Evolutionary conservation across 2,113 vertebrate species (phyloP).

Genomic region (Xenopus laevis): DNA sequence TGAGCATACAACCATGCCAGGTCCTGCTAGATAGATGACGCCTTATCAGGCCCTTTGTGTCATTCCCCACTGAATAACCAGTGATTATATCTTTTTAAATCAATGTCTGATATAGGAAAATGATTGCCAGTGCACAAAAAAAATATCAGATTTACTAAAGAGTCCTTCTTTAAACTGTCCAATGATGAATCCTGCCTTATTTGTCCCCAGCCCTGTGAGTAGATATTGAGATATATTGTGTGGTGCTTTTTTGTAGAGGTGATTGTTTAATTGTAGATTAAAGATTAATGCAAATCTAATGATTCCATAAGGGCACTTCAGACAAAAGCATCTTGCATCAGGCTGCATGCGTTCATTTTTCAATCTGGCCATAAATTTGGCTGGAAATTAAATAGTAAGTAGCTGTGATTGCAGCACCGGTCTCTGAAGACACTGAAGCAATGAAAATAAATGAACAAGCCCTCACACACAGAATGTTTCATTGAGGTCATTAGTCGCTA

Average conservation of each 20-base stretch:
- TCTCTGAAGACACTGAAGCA: slow-evolving; percentile 78
- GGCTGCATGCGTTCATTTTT: slow-evolving; percentile 78
- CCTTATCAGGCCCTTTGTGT: too few species aligned
- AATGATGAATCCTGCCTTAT: slow-evolving; percentile 62
- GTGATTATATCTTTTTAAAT: too few species aligned
- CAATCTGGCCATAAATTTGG: slow-evolving; percentile 83
- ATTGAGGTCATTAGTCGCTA: slow-evolving; percentile 83
- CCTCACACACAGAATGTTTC: slow-evolving; percentile 85
- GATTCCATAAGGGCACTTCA: slow-evolving; percentile 71
- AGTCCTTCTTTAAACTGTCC: slow-evolving; percentile 61
- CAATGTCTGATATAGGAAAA: too few species aligned
- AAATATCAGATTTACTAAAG: slow-evolving; percentile 45
- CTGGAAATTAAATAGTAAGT: slow-evolving; percentile 83
- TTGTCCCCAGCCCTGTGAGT: slow-evolving; percentile 53
- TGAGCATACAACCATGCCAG: too few species aligned
- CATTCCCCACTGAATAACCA: too few species aligned
- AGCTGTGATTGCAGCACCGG: slow-evolving; percentile 76
- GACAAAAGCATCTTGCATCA: slow-evolving; percentile 73
- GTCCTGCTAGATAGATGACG: too few species aligned
- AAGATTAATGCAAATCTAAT: slow-evolving; percentile 80
- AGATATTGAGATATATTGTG: slow-evolving; percentile 69
- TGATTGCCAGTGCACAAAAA: too few species aligned
- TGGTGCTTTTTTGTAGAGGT: slow-evolving; percentile 69
- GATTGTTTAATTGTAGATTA: slow-evolving; percentile 85
- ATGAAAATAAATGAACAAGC: slow-evolving; percentile 89